Evolutionary conservation across 2,888 invertebrate genomes (phyloP).

Genomic region (Cyaniris semiargus): DNA sequence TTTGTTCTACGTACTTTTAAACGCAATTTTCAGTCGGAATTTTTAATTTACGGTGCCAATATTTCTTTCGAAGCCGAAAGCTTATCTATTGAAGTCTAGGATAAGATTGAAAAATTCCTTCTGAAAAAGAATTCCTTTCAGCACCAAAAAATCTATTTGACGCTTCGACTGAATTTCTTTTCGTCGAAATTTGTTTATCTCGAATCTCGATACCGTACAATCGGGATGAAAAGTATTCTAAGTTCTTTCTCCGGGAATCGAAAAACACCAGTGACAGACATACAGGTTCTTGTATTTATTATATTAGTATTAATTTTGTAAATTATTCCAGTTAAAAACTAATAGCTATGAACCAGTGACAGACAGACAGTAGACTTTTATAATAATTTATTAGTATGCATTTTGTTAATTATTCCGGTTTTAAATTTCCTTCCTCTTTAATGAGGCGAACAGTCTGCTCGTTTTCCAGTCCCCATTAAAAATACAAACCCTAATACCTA

Average conservation of each 20-base stretch:
- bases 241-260: too few relatives aligned
- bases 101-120: conserved; percentile 28
- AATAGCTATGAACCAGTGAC: too few relatives aligned
- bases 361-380: too few relatives aligned
- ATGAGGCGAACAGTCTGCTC: background rate
- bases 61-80: conserved; percentile 11
- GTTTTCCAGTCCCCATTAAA: background rate
- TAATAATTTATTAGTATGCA: too few relatives aligned
- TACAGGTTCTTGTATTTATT: too few relatives aligned
- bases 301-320: too few relatives aligned
- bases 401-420: too few relatives aligned
- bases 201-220: background rate
- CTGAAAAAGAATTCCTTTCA: conserved; percentile 12
- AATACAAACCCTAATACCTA: background rate
- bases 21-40: conserved; percentile 6
- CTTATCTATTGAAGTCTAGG: conserved; percentile 24
- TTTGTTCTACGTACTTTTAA: background rate
- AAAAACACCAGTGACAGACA: too few relatives aligned
- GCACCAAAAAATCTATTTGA: background rate
- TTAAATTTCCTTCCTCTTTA: too few relatives aligned
- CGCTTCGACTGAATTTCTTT: background rate
- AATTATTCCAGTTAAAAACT: too few relatives aligned
- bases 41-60: conserved; percentile 15
- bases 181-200: background rate
- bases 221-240: too few relatives aligned